These are phyloP conservation scores for Dolomedes plantarius DNA, from an alignment of 2,888 invertebrate species.

Conservation along the genomic window DNA sequence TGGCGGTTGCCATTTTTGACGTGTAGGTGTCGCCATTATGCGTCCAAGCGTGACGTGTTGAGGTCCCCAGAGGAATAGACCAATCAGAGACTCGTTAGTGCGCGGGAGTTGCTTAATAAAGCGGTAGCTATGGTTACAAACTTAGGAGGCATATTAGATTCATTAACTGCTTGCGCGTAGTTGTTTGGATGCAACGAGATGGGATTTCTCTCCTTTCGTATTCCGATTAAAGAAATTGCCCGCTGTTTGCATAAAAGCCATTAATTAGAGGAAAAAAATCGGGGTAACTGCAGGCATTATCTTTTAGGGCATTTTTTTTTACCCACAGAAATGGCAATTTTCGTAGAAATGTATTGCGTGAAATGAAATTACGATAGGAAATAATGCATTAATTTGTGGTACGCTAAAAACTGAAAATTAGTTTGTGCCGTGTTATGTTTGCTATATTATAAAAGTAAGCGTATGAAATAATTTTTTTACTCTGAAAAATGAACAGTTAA, in stretches of 20 bases:
- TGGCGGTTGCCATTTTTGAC: slow-evolving; percentile 45
- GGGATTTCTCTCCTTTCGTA: neutral
- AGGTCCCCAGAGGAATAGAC: slow-evolving; percentile 50
- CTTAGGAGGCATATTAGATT: slow-evolving; percentile 26
- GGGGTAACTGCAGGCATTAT: too few relatives aligned
- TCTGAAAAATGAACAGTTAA: too few relatives aligned
- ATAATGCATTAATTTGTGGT: too few relatives aligned
- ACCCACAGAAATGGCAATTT: too few relatives aligned
- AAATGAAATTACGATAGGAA: too few relatives aligned
- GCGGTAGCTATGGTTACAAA: slow-evolving; percentile 35
- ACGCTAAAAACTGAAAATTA: too few relatives aligned
- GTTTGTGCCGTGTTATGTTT: too few relatives aligned
- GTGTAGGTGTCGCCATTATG: slow-evolving; percentile 65
- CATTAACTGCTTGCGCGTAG: slow-evolving; percentile 35
- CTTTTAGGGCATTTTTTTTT: too few relatives aligned
- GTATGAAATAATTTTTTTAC: too few relatives aligned
- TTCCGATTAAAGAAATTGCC: neutral
- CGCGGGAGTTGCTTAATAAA: slow-evolving; percentile 61
- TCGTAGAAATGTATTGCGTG: too few relatives aligned
- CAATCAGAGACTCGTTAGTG: slow-evolving; percentile 57
- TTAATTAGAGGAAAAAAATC: neutral
- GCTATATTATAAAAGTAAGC: too few relatives aligned
- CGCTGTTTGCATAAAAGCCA: neutral
- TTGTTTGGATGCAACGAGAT: neutral
- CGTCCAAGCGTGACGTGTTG: slow-evolving; percentile 53